Base-by-base conservation (phyloP, 2,113 vertebrate genomes). In the Phasianus colchicus region DNA sequence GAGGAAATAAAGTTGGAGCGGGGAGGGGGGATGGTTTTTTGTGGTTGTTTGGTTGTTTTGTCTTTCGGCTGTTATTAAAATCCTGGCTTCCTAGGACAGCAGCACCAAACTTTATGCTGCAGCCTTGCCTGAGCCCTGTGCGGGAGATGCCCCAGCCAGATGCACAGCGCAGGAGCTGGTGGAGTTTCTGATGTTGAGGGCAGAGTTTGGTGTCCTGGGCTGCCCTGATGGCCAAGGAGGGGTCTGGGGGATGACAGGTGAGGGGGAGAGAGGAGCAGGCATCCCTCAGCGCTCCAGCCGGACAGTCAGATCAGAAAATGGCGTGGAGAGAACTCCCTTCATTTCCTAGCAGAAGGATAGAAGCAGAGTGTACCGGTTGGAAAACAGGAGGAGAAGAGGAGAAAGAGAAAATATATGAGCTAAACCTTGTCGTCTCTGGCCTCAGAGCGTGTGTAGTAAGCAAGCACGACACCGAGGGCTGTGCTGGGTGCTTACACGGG, bases 201-300 rank as follows among this genome's bases (percentile, higher is more conserved):
- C 45, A 91, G 92, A 91, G 92, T 93, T 92, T 70, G 83, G 90
- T 40, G 64, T 63, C 71, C 67, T 90, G 40, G 76, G 73, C 83
- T 92, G 1, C 19, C 18, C 55, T n/a, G 11, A 11, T 58, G 55
- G 32, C 34, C 24, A 70, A 96, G 95, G 84, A 97, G 92, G 65
- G 89, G 86, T 86, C 89, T 92, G 79, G 64, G 93, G 89, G 89
- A 90, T 94, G 92, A 92, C 95, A 95, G 94, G 93, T 92, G 89
- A 96, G 88, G 87, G 88, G 95, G 91, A 95, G 86, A 85, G 80
- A 48, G 93, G 92, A 83, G 86, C 88, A 74, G 6, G 38, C 76
- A 90, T 85, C 91, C 88, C 94, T 75, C 86, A 71, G 75, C 90
- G 72, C 93, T 95, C 89, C 64, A 91, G 74, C 25, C 58, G 72